These are phyloP conservation scores for Tetanocera ferruginea DNA, from an alignment of 2,888 invertebrate species.

Conservation along the genomic window DNA sequence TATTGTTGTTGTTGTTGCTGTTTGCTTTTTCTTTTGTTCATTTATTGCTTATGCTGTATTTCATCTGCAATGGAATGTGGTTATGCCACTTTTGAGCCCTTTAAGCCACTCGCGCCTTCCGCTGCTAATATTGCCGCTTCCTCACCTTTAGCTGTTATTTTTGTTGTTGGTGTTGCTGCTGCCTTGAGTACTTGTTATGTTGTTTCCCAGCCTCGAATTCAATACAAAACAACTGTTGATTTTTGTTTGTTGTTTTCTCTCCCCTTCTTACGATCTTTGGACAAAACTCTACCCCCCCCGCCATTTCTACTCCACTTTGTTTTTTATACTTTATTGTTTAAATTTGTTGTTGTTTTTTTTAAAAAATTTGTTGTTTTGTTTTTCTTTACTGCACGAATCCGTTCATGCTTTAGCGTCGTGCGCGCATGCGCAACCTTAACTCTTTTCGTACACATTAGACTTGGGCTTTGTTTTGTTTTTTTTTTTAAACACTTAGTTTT, in stretches of 20 bases:
- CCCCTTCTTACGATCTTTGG: too few relatives aligned
- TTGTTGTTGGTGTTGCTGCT: background rate
- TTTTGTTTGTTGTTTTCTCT: background rate
- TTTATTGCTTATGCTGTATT: conserved; percentile 23
- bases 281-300: background rate
- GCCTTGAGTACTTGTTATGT: background rate
- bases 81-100: conserved; percentile 41
- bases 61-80: conserved; percentile 44
- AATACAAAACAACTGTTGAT: background rate
- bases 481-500: too few relatives aligned
- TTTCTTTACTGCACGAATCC: background rate
- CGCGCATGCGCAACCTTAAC: background rate
- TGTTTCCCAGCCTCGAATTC: background rate
- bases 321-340: conserved; percentile 14
- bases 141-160: background rate
- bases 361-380: background rate
- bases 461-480: too few relatives aligned
- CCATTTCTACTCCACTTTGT: background rate
- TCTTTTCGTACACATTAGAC: conserved; percentile 5
- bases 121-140: conserved; percentile 1
- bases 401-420: background rate
- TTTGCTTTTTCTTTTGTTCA: background rate
- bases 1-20: background rate
- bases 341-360: background rate
- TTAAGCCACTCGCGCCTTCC: background rate